These are phyloP conservation scores for Lasioglossum lativentre DNA, from an alignment of 2,888 invertebrate genomes.

Conservation along the genomic window DNA sequence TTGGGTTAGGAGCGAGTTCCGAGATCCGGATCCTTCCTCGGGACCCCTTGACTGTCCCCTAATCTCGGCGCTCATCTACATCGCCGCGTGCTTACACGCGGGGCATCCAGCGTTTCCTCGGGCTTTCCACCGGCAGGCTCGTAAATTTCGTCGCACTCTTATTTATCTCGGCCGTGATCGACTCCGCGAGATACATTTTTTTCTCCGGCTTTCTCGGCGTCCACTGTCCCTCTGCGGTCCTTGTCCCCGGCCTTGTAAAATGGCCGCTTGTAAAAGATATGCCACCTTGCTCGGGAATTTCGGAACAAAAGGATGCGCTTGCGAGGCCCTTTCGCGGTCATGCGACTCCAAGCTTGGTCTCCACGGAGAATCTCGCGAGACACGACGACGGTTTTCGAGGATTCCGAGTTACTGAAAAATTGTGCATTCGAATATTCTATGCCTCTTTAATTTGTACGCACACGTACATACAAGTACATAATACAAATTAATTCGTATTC, in stretches of 20 bases:
- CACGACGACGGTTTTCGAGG: not conserved
- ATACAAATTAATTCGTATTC: too few relatives aligned
- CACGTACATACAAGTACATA: too few relatives aligned
- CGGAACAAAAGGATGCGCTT: constrained; percentile 44
- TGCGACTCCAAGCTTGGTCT: constrained; percentile 20
- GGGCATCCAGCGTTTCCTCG: constrained; percentile 63
- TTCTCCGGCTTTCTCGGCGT: constrained; percentile 12
- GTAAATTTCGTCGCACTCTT: constrained; percentile 77
- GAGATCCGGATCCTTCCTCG: constrained; percentile 60
- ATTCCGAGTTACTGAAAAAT: not conserved
- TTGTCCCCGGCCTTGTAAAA: constrained; percentile 35
- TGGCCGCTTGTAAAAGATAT: constrained; percentile 54
- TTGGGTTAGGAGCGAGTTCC: constrained; percentile 55
- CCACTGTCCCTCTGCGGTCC: constrained; percentile 23
- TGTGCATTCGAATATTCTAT: too few relatives aligned
- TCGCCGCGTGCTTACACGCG: constrained; percentile 68
- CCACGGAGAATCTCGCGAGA: not conserved
- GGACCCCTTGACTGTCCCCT: constrained; percentile 52
- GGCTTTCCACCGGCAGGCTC: constrained; percentile 73
- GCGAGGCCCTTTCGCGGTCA: constrained; percentile 20
- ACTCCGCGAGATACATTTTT: constrained; percentile 66
- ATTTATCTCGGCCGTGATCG: constrained; percentile 76
- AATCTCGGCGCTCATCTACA: constrained; percentile 72
- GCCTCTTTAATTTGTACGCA: too few relatives aligned
- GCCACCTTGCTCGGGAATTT: constrained; percentile 60